Evolutionary conservation across 2,888 invertebrate species (phyloP).

Genomic region (Dexiosoma caninum): DNA sequence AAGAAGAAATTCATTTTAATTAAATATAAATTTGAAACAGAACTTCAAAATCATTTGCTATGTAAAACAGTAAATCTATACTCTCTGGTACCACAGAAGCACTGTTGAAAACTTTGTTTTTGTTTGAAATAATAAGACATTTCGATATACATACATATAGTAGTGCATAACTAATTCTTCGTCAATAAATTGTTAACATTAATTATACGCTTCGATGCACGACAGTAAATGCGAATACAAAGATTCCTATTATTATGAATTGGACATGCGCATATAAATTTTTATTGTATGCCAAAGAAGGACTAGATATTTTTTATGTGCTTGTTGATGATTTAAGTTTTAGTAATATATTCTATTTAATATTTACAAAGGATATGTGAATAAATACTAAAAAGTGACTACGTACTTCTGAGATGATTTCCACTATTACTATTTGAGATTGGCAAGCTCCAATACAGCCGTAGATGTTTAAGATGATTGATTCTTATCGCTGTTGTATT

Average conservation of each 20-base stretch:
- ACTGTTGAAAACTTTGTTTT: not conserved
- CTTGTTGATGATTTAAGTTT: not conserved
- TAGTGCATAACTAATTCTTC: too few relatives aligned
- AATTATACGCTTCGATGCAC: slow-evolving; percentile 1
- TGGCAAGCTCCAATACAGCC: slow-evolving; percentile 34
- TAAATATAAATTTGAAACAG: too few relatives aligned
- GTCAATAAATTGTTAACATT: not conserved
- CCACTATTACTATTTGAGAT: slow-evolving; percentile 58
- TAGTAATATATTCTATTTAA: not conserved
- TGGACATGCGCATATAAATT: not conserved
- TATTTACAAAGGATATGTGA: slow-evolving; percentile 5
- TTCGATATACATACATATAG: too few relatives aligned
- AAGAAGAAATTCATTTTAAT: too few relatives aligned
- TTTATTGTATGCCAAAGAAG: not conserved
- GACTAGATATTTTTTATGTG: not conserved
- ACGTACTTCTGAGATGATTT: slow-evolving; percentile 60
- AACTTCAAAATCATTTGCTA: too few relatives aligned
- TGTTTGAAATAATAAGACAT: not conserved
- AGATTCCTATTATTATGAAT: not conserved
- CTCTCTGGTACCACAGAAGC: too few relatives aligned
- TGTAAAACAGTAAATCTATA: too few relatives aligned
- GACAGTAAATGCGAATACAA: not conserved
- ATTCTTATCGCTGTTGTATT: not conserved
- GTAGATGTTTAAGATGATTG: slow-evolving; percentile 2
- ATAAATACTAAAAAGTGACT: slow-evolving; percentile 34